phyloP scores from a whole-genome alignment of 2,888 invertebrate genomes.

The Drosophila prostipennis region DNA sequence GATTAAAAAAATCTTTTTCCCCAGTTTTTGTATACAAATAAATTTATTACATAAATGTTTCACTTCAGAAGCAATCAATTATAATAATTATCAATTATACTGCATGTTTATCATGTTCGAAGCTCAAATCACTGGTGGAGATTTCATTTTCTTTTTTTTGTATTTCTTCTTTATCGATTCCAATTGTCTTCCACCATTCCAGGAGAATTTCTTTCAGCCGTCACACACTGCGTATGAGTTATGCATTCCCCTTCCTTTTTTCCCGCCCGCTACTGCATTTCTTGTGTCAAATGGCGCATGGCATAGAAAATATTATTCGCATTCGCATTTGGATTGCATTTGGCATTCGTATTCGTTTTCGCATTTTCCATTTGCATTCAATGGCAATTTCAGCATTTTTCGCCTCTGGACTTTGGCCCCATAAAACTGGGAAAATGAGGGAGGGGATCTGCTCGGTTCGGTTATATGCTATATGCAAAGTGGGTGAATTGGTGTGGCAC shows the following conservation, averaged over 20 bases:
- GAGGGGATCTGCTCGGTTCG: no score
- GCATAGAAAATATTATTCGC: slow-evolving; percentile 64
- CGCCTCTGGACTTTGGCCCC: slow-evolving; percentile 66
- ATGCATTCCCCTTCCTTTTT: slow-evolving; percentile 37
- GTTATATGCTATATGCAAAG: slow-evolving; percentile 9
- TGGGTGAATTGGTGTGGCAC: slow-evolving; percentile 50
- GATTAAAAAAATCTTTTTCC: no score
- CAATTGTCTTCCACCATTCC: slow-evolving; percentile 8
- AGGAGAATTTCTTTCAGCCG: slow-evolving; percentile 35
- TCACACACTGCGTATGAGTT: slow-evolving; percentile 75
- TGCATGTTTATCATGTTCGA: background rate
- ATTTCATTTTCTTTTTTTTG: background rate
- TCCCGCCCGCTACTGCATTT: slow-evolving; percentile 41
- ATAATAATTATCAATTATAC: background rate
- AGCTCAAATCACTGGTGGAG: slow-evolving; percentile 9
- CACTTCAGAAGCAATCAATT: background rate
- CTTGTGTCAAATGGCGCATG: slow-evolving; percentile 71
- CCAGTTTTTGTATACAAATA: no score
- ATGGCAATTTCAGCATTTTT: slow-evolving; percentile 60
- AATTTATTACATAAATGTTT: no score
- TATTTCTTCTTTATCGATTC: background rate
- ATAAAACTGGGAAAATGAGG: slow-evolving; percentile 37
- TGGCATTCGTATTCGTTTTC: slow-evolving; percentile 15
- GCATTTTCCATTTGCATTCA: slow-evolving; percentile 51
- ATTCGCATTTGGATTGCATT: slow-evolving; percentile 47